These are phyloP conservation scores for Cladopsammia gracilis DNA, from an alignment of 64 coral and sea anemone species.

Conservation along the genomic window DNA sequence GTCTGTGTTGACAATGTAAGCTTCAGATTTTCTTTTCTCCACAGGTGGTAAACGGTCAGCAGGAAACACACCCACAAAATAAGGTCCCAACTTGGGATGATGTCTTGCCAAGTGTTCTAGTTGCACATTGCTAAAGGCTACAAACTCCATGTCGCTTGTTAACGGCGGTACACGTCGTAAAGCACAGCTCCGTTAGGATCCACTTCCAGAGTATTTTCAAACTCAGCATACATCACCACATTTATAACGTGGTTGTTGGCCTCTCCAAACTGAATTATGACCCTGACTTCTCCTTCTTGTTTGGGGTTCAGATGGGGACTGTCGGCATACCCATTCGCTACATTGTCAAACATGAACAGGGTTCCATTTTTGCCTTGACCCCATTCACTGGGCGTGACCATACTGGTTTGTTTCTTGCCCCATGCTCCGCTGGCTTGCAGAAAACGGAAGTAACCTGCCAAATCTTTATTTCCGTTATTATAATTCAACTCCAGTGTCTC, in stretches of 20 bases:
- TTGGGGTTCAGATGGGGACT: neutral
- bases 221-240: constrained; percentile 14
- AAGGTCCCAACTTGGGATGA: neutral
- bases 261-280: neutral
- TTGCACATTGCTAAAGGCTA: neutral
- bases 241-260: neutral
- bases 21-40: neutral
- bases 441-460: neutral
- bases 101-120: neutral
- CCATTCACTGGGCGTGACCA: constrained; percentile 29
- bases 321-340: constrained; percentile 31
- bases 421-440: constrained; percentile 10
- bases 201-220: neutral
- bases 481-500: neutral
- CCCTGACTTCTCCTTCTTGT: neutral
- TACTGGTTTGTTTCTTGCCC: neutral
- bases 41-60: neutral
- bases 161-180: constrained; percentile 28
- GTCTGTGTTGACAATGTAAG: constrained; percentile 62
- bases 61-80: neutral
- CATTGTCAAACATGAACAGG: constrained; percentile 68
- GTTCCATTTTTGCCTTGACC: constrained; percentile 33
- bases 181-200: constrained; percentile 10
- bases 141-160: constrained; percentile 31
- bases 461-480: neutral